Evolutionary conservation across 2,888 invertebrate species (phyloP).

Genomic region (Lysandra coridon): DNA sequence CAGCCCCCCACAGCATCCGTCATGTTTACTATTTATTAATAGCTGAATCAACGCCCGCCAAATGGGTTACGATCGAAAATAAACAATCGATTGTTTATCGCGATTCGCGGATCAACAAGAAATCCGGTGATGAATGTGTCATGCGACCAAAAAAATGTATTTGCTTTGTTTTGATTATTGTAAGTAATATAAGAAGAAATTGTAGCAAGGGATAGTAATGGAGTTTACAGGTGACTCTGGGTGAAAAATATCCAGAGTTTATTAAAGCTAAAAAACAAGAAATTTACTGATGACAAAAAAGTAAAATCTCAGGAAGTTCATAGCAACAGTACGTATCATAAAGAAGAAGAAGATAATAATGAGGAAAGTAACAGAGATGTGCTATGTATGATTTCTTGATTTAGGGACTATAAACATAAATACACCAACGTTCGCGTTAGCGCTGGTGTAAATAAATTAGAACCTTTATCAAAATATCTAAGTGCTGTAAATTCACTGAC

Average conservation of each 20-base stretch:
- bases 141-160: not conserved
- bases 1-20: constrained; percentile 47
- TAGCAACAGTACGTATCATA: not conserved
- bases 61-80: constrained; percentile 11
- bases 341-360: too few relatives aligned
- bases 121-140: not conserved
- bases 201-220: too few relatives aligned
- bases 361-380: too few relatives aligned
- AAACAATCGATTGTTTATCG: constrained; percentile 23
- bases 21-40: constrained; percentile 18
- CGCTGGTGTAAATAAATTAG: too few relatives aligned
- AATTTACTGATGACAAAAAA: not conserved
- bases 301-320: not conserved
- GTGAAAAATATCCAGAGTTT: not conserved
- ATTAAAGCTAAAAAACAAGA: not conserved
- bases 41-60: not conserved
- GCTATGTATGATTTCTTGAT: too few relatives aligned
- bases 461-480: too few relatives aligned
- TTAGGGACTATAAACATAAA: too few relatives aligned
- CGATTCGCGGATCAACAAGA: not conserved
- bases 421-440: too few relatives aligned
- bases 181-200: too few relatives aligned
- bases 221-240: too few relatives aligned
- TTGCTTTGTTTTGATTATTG: too few relatives aligned
- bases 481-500: not conserved